A percentile compares a stretch with the other conserved stretches of the same genome.
Conservation (phyloP, 2,797 vertebrate species). For the Enteromius thamalakanensis region DNA sequence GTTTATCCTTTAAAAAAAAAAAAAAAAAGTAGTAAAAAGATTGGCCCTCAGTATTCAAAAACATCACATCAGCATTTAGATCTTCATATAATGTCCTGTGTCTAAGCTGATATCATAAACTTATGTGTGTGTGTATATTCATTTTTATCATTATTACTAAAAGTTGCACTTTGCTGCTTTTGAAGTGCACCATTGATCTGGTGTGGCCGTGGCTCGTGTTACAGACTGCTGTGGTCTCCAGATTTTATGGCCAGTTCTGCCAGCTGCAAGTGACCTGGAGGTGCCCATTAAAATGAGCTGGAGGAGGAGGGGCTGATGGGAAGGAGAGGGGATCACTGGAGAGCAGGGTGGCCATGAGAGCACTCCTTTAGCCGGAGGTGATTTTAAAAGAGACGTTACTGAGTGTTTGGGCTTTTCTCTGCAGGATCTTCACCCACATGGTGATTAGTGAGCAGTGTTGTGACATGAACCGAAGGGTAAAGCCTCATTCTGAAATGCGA, state of each 20-base stretch:
- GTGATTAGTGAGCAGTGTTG: conserved; percentile 31
- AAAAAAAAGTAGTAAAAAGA: neutral
- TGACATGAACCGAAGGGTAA: conserved; percentile 5
- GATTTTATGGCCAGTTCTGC: conserved; percentile 77
- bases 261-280: conserved; percentile 59
- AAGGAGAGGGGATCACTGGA: conserved; percentile 9
- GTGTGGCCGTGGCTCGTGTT: conserved; percentile 63
- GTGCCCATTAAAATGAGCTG: conserved; percentile 36
- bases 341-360: conserved; percentile 25
- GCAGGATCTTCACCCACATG: conserved; percentile 28
- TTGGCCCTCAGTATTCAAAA: neutral
- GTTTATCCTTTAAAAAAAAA: conserved; percentile 26
- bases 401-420: conserved; percentile 25
- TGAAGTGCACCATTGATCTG: conserved; percentile 35
- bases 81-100: neutral
- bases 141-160: neutral
- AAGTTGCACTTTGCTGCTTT: conserved; percentile 29
- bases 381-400: conserved; percentile 3
- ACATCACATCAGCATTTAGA: conserved; percentile 6
- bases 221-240: conserved; percentile 66
- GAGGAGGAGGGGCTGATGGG: conserved; percentile 20
- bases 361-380: conserved; percentile 6
- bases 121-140: neutral
- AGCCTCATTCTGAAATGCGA: conserved; percentile 9
- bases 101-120: neutral